Evolutionary conservation across 2,797 vertebrate genomes (phyloP).

Genomic region (Hapalemur alaotrensis): DNA sequence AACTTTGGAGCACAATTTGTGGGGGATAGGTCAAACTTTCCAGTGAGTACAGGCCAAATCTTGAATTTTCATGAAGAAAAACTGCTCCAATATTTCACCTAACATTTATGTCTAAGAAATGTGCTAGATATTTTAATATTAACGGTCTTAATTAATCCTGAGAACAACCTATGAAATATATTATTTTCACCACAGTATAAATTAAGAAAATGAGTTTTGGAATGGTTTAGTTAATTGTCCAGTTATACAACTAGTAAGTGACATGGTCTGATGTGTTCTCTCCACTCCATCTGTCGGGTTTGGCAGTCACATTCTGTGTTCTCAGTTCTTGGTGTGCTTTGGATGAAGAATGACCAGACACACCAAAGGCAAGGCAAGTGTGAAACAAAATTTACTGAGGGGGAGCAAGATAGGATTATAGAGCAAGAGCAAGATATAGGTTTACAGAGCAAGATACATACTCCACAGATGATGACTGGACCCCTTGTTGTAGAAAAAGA

Average conservation of each 20-base stretch:
- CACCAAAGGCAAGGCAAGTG: too few species aligned
- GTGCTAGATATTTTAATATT: not conserved
- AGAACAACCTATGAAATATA: not conserved
- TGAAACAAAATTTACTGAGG: too few species aligned
- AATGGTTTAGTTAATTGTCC: not conserved
- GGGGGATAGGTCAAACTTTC: not conserved
- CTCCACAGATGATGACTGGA: too few species aligned
- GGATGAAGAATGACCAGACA: too few species aligned
- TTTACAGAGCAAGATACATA: too few species aligned
- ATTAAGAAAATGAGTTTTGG: not conserved
- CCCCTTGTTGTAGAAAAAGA: too few species aligned
- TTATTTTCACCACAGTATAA: not conserved
- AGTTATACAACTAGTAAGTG: not conserved
- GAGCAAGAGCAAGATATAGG: too few species aligned
- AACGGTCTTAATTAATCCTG: not conserved
- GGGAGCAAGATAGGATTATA: too few species aligned
- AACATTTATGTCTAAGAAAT: not conserved
- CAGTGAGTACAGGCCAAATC: not conserved
- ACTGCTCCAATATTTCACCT: not conserved
- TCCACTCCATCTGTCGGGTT: not conserved
- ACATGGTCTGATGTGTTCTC: not conserved
- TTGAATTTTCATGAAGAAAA: slow-evolving; percentile 9
- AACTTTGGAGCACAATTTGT: not conserved
- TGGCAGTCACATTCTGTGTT: too few species aligned
- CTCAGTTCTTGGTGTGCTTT: too few species aligned